A percentile compares a stretch with the other conserved stretches of the same genome.
Evolutionary conservation across 1,140 invertebrate genomes (phyloP).

Genomic region (Neodiprion virginianus): DNA sequence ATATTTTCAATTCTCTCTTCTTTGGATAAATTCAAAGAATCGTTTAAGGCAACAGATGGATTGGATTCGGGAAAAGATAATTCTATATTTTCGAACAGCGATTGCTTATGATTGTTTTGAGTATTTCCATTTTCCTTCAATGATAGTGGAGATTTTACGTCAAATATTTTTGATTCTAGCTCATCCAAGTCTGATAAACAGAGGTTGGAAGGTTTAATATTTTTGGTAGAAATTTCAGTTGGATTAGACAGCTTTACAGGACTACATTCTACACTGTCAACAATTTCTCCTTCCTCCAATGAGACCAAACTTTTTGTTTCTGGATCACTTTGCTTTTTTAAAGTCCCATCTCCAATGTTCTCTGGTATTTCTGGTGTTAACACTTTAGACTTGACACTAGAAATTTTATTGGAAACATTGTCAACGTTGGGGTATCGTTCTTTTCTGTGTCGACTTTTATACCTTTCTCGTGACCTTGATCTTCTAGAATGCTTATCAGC

Average conservation of each 20-base stretch:
- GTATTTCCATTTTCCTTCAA: neutral
- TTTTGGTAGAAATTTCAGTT: slow-evolving; percentile 11
- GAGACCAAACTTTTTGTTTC: neutral
- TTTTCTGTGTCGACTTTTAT: neutral
- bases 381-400: neutral
- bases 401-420: neutral
- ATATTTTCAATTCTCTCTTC: slow-evolving; percentile 14
- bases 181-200: neutral
- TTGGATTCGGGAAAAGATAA: neutral
- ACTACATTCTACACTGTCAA: neutral
- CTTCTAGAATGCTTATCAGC: neutral
- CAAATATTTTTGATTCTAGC: neutral
- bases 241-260: neutral
- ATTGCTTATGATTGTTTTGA: neutral
- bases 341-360: neutral
- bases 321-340: too few relatives aligned
- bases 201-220: neutral
- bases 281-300: slow-evolving; percentile 29
- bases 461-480: neutral
- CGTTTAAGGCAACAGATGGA: neutral
- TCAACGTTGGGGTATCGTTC: neutral
- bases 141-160: neutral
- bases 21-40: slow-evolving; percentile 8
- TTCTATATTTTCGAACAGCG: neutral
- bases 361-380: neutral